Evolutionary conservation across 2,113 vertebrate genomes (phyloP).

Genomic region (Nibea albiflora): DNA sequence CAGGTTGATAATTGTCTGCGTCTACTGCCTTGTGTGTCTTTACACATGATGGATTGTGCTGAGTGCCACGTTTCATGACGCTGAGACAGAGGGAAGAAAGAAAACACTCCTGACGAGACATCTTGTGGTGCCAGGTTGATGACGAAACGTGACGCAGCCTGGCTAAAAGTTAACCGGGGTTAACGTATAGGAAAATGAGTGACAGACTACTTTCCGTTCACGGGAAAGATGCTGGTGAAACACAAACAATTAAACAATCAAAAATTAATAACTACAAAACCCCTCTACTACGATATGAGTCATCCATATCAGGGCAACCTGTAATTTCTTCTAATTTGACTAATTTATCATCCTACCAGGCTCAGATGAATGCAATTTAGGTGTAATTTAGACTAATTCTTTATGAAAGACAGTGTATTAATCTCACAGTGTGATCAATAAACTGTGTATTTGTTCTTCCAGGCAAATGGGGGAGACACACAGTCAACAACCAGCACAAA

Average conservation of each 20-base stretch:
- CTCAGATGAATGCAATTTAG: background rate
- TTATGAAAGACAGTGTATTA: background rate
- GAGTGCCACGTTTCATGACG: slow-evolving; percentile 43
- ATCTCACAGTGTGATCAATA: background rate
- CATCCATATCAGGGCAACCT: background rate
- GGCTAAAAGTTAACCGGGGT: slow-evolving; percentile 65
- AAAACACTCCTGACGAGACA: slow-evolving; percentile 28
- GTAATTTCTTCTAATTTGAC: background rate
- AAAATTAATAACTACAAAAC: background rate
- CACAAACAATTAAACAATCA: background rate
- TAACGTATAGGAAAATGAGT: slow-evolving; percentile 4
- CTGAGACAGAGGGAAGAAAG: background rate
- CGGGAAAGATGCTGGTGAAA: background rate
- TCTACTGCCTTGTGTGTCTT: slow-evolving; percentile 20
- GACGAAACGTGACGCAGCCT: slow-evolving; percentile 22
- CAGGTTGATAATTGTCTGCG: slow-evolving; percentile 53
- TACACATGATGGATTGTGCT: slow-evolving; percentile 42
- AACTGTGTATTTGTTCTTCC: background rate
- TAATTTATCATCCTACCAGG: background rate
- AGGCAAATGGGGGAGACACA: background rate
- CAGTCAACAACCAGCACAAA: background rate
- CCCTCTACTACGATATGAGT: background rate
- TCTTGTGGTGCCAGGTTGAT: slow-evolving; percentile 41
- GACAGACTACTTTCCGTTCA: background rate
- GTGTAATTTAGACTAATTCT: background rate